Conservation (phyloP, 2,888 invertebrate species). For the Hydrotaea cyrtoneurina region DNA sequence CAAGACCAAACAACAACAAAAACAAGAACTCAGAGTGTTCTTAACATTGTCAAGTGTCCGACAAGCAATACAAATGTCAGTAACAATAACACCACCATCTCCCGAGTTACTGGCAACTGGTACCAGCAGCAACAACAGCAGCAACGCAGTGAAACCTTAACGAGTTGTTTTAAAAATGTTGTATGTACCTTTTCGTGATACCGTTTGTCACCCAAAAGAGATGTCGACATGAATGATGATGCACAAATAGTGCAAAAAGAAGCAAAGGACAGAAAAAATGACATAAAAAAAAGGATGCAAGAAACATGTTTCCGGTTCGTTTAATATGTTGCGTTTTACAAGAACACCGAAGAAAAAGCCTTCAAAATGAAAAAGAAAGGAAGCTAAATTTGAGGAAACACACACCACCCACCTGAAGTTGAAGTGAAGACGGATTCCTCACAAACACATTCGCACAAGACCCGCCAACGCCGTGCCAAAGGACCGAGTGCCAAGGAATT, state of each 20-base stretch:
- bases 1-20: background rate
- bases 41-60: slow-evolving; percentile 69
- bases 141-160: slow-evolving; percentile 40
- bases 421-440: background rate
- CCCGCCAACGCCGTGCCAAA: background rate
- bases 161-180: slow-evolving; percentile 50
- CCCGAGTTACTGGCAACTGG: slow-evolving; percentile 14
- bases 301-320: slow-evolving; percentile 70
- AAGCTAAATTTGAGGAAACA: slow-evolving; percentile 43
- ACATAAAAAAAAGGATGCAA: slow-evolving; percentile 23
- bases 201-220: slow-evolving; percentile 53
- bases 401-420: slow-evolving; percentile 25
- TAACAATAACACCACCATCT: slow-evolving; percentile 49
- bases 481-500: slow-evolving; percentile 48
- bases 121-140: background rate
- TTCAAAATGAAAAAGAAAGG: slow-evolving; percentile 42
- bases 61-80: slow-evolving; percentile 64
- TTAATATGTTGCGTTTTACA: slow-evolving; percentile 68
- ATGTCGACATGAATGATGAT: slow-evolving; percentile 62
- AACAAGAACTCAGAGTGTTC: slow-evolving; percentile 55
- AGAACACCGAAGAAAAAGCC: slow-evolving; percentile 44
- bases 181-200: slow-evolving; percentile 50
- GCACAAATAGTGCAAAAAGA: slow-evolving; percentile 50
- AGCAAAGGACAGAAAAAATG: slow-evolving; percentile 13
- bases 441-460: background rate